Evolutionary conservation across 1,140 invertebrate genomes (phyloP).

Genomic region (Diachasmimorpha longicaudata): DNA sequence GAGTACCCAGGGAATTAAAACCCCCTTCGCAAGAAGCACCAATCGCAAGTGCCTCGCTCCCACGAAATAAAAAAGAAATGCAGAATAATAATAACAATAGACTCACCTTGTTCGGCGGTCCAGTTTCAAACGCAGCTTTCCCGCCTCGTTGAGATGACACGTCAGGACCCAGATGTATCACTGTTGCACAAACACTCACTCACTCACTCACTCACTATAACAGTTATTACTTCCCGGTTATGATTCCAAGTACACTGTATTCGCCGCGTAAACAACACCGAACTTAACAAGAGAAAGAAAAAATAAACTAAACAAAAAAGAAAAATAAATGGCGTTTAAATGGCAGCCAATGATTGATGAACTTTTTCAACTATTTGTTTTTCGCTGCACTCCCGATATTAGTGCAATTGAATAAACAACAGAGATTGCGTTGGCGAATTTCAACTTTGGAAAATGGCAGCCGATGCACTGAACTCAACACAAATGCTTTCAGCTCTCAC

Average conservation of each 20-base stretch:
- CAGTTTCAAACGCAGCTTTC: slow-evolving; percentile 46
- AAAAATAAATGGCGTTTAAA: not conserved
- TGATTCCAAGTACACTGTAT: not conserved
- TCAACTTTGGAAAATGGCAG: slow-evolving; percentile 7
- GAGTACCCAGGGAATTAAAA: not conserved
- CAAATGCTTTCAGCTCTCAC: not conserved
- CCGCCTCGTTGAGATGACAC: slow-evolving; percentile 21
- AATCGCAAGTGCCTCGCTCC: not conserved
- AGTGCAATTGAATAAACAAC: not conserved
- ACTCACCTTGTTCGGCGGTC: slow-evolving; percentile 54
- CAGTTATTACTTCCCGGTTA: not conserved
- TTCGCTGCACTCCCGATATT: too few species aligned
- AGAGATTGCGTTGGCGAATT: not conserved
- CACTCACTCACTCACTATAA: not conserved
- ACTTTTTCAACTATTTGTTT: too few species aligned
- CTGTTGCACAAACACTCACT: not conserved
- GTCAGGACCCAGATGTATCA: not conserved
- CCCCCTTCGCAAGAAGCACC: not conserved
- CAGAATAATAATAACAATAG: not conserved
- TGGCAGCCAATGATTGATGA: too few species aligned
- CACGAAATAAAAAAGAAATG: slow-evolving; percentile 1
- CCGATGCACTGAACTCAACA: not conserved
- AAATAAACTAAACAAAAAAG: not conserved
- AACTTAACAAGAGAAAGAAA: too few species aligned
- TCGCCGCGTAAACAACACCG: not conserved